Base-by-base conservation (phyloP, 1,140 invertebrate species). In the Drosophila malerkotliana region DNA sequence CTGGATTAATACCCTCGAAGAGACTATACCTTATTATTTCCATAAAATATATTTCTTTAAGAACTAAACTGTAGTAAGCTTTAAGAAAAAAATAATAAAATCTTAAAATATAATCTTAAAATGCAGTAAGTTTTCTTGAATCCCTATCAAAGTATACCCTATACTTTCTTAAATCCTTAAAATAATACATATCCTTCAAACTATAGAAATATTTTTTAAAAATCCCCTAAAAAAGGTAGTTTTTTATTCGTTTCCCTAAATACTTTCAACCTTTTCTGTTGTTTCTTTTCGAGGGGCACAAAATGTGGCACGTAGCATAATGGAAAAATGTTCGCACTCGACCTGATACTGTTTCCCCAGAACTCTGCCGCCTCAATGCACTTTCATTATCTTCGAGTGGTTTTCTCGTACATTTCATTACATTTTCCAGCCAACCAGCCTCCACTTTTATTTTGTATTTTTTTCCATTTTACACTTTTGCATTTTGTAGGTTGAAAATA, bases 361-460 rank as follows among this genome's bases (percentile, higher is more conserved):
- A 69, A 72, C 77, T 68, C 67, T 79, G 49, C 72, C 79, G 84
- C 79, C 67, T 88, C 61, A 87, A 79, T 87, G 83, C 83, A 83
- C 72, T 87, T 87, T 87, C 83, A 87, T 87, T 87, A 87, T 87
- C 79, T 83, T 87, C 57, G 75, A 88, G 83, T 85, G 82, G 61
- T 67, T 66, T 52, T 54, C 41, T 10, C 51, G 74, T 76, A 39
- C 52, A 47, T 74, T 55, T 24, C 51, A 47, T 58, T 59, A 48
- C 44, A 72, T 44, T 52, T 26, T 47, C 21, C 18, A 45, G n/a
- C 37, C 26, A 62, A 18, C 48, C 15, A 1, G 44, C 6, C 9
- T 24, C 18, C 12, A 24, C 4, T 10, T 47, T 51, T 44, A 28
- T 51, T 37, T 58, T 45, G 45, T 34, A 8, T 14, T 12, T 56